Conservation (phyloP, 2,113 vertebrate genomes). For the Perccottus glenii region DNA sequence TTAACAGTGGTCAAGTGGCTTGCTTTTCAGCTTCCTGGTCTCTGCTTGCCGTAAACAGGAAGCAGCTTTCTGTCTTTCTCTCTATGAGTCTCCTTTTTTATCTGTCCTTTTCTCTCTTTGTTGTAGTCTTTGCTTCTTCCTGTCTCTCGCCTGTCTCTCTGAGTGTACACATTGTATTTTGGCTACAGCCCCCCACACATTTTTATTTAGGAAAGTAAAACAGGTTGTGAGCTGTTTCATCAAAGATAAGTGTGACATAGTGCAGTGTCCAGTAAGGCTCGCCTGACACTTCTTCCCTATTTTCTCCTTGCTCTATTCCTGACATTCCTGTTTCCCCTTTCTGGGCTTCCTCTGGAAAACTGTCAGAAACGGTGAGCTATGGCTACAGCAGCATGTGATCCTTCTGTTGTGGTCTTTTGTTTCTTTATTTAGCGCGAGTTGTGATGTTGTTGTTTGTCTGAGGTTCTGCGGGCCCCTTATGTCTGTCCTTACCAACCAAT, state of each 20-base stretch:
- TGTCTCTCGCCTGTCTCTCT: conserved; percentile 27
- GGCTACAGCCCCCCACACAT: conserved; percentile 17
- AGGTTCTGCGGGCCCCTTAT: conserved; percentile 7
- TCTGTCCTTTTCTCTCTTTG: conserved; percentile 35
- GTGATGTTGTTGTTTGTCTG: conserved; percentile 22
- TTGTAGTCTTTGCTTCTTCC: conserved; percentile 28
- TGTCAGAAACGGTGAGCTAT: conserved; percentile 55
- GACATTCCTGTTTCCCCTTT: conserved; percentile 64
- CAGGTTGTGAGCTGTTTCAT: conserved; percentile 26
- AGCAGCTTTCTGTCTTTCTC: conserved; percentile 50
- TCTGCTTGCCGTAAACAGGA: conserved; percentile 70
- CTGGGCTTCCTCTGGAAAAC: conserved; percentile 59
- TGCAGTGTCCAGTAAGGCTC: conserved; percentile 17
- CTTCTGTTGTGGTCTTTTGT: conserved; percentile 53
- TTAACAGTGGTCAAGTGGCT: conserved; percentile 35
- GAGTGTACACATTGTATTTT: conserved; percentile 30
- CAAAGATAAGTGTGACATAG: conserved; percentile 33
- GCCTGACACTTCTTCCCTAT: conserved; percentile 53
- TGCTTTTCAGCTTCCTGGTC: conserved; percentile 56
- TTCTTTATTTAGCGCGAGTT: conserved; percentile 42
- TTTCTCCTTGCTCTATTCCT: conserved; percentile 64
- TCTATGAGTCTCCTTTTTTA: conserved; percentile 36
- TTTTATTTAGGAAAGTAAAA: conserved; percentile 41
- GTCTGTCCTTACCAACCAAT: conserved; percentile 49
- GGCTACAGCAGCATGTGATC: conserved; percentile 19